These are phyloP conservation scores for Cerastis leucographa DNA, from an alignment of 2,888 invertebrate genomes.

Conservation along the genomic window DNA sequence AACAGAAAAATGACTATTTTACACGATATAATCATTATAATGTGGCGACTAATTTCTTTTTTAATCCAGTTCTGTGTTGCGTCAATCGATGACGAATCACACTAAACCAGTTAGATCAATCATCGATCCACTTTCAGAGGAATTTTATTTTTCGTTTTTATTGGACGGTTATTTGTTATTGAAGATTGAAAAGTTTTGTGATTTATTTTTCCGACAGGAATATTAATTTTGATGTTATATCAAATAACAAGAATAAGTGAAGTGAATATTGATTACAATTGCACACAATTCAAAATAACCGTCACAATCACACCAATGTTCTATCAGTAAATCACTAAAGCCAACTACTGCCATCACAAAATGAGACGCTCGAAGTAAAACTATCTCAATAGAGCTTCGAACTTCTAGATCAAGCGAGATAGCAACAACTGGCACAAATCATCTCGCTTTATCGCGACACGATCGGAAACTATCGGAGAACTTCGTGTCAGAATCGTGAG, in stretches of 20 bases:
- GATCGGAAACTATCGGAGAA: slow-evolving; percentile 56
- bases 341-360: slow-evolving; percentile 8
- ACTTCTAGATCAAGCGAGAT: slow-evolving; percentile 40
- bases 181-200: not conserved
- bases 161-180: not conserved
- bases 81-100: slow-evolving; percentile 38
- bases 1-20: slow-evolving; percentile 56
- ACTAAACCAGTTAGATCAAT: slow-evolving; percentile 52
- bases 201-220: slow-evolving; percentile 1
- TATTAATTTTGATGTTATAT: not conserved
- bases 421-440: slow-evolving; percentile 49
- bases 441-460: slow-evolving; percentile 44
- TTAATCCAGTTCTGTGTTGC: slow-evolving; percentile 40
- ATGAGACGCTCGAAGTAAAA: slow-evolving; percentile 22
- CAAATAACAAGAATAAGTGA: not conserved
- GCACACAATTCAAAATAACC: not conserved
- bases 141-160: slow-evolving; percentile 21
- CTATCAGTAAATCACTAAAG: not conserved
- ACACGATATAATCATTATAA: slow-evolving; percentile 59
- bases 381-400: slow-evolving; percentile 26
- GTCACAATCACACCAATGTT: not conserved
- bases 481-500: slow-evolving; percentile 45
- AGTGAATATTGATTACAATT: not conserved
- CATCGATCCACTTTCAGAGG: slow-evolving; percentile 37
- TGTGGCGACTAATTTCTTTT: slow-evolving; percentile 60